Evolutionary conservation across 2,113 vertebrate genomes (phyloP), one percentile per base, ranked within the genome.

Genomic region (Leptocoma aspasia): DNA sequence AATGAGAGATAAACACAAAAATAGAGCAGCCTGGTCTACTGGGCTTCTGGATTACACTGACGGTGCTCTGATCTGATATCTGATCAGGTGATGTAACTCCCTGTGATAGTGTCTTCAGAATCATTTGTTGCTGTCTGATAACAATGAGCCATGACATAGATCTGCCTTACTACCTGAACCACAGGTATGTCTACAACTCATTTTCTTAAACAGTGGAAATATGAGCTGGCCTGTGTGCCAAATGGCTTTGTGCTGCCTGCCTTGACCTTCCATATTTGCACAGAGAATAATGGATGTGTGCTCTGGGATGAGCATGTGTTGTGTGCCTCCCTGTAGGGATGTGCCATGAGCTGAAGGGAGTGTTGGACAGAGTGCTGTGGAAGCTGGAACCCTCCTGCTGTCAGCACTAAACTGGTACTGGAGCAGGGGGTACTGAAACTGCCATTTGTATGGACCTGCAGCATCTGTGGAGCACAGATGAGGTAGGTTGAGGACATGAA

Each of bases 381-480:
- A 45, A 69, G 9, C 31, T 78, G 66, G 44, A 49, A 8, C 15
- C n/a, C 31, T 73, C 12, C 28, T 92, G 70, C 47, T 53, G 24
- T 39, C n/a, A 72, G 31, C 41, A 31, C 13, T 44, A 18, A 86
- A 33, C 14, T 49, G 61, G 4, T 33, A 6, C 2, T 20, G 71
- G 26, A 6, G 4, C 0, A 0, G 3, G 5, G 5, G 5, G 10
- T 28, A 26, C n/a, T 63, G 84, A 64, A 60, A 57, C 4, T 39
- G 21, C 26, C 39, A 3, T 61, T 60, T 53, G 9, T 45, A 52
- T 22, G 52, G 37, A 70, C 7, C 35, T n/a, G 15, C 26, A 81
- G 30, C 18, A 27, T 37, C 65, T 22, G 9, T 50, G 72, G 19
- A 78, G 24, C 16, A 59, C 50, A 42, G 37, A 64, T 3, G 1